These are phyloP conservation scores for Crocallis elinguaria DNA, from an alignment of 2,888 invertebrate species.

Conservation along the genomic window DNA sequence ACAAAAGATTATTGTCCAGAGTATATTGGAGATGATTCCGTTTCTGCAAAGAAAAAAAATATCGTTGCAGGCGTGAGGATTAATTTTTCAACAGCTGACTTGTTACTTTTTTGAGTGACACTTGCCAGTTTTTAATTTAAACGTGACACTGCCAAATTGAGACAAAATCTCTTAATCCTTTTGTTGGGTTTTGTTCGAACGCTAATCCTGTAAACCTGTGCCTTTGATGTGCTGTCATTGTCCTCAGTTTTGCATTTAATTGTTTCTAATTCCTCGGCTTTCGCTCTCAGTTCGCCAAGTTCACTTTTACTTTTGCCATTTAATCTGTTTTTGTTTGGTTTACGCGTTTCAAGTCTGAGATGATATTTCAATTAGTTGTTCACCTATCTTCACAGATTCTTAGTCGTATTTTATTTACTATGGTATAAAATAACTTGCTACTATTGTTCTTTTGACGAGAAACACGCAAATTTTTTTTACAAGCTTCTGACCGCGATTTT, in stretches of 20 bases:
- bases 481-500: too few species aligned
- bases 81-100: constrained; percentile 64
- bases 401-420: too few species aligned
- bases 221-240: constrained; percentile 53
- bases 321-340: constrained; percentile 47
- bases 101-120: constrained; percentile 75
- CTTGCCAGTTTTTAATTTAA: constrained; percentile 62
- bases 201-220: constrained; percentile 58
- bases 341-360: constrained; percentile 16
- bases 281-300: constrained; percentile 40
- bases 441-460: too few species aligned
- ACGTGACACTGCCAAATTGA: constrained; percentile 57
- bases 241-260: constrained; percentile 54
- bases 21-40: constrained; percentile 56
- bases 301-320: constrained; percentile 45
- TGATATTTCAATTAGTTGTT: not conserved
- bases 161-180: constrained; percentile 60
- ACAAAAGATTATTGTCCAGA: constrained; percentile 78
- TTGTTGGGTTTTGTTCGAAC: constrained; percentile 58
- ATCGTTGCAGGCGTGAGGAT: constrained; percentile 59
- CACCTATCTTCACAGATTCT: not conserved
- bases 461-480: too few species aligned
- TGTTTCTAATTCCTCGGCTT: constrained; percentile 54
- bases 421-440: too few species aligned
- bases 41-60: constrained; percentile 60